Evolutionary conservation across 1,140 invertebrate genomes (phyloP).

Genomic region (Ladona fulva): DNA sequence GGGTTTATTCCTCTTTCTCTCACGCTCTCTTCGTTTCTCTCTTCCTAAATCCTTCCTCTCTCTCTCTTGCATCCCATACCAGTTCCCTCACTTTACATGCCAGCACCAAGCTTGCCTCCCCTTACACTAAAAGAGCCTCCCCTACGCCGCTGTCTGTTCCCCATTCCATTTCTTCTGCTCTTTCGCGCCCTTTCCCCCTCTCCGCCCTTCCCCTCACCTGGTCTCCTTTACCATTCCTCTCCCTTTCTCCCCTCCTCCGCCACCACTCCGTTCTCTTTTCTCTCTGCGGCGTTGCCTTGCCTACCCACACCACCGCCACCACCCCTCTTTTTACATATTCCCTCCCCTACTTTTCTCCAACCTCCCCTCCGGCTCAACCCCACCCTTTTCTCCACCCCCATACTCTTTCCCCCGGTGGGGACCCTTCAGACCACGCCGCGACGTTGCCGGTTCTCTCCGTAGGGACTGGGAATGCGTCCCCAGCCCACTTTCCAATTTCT

Average conservation of each 20-base stretch:
- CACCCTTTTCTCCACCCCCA: slow-evolving; percentile 6
- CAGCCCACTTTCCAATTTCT: background rate
- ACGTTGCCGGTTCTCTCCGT: background rate
- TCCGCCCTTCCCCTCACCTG: background rate
- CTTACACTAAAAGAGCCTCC: background rate
- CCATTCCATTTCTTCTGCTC: background rate
- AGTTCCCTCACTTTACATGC: too few species aligned
- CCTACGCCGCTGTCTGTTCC: too few species aligned
- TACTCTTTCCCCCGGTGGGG: background rate
- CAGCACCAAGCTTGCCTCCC: too few species aligned
- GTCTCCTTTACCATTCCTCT: background rate
- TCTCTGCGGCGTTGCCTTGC: background rate
- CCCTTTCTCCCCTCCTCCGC: background rate
- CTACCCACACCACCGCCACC: background rate
- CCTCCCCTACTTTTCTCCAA: background rate
- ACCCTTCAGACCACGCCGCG: slow-evolving; percentile 1
- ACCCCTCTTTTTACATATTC: background rate
- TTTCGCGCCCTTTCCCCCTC: background rate
- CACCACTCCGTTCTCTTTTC: background rate
- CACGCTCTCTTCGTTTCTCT: too few species aligned
- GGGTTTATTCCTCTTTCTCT: too few species aligned
- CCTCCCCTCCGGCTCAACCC: background rate
- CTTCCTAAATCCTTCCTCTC: too few species aligned
- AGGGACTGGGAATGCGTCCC: background rate
- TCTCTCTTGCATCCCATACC: too few species aligned